These are phyloP conservation scores for Archips crataeganus DNA, from an alignment of 2,888 invertebrate species.

Conservation along the genomic window DNA sequence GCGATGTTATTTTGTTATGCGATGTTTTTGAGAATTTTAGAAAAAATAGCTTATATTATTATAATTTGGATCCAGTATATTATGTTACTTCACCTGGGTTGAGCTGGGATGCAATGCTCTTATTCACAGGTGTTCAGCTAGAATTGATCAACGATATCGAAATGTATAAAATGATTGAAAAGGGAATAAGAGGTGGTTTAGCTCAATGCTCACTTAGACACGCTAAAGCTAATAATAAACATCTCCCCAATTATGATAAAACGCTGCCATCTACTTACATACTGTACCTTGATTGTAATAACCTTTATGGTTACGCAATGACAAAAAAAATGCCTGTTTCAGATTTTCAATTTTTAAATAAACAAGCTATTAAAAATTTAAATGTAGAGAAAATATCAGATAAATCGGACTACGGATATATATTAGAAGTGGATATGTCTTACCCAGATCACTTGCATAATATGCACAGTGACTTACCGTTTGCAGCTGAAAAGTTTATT, in stretches of 20 bases:
- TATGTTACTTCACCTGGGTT: conserved; percentile 47
- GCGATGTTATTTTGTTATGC: conserved; percentile 47
- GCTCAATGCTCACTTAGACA: conserved; percentile 1
- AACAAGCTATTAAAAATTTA: background rate
- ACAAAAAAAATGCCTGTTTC: conserved; percentile 1
- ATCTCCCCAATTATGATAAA: background rate
- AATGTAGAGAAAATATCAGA: conserved; percentile 27
- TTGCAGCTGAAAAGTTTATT: conserved; percentile 45
- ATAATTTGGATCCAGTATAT: conserved; percentile 49
- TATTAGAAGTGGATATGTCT: conserved; percentile 54
- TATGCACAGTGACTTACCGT: conserved; percentile 50
- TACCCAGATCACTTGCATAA: conserved; percentile 52
- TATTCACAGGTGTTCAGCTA: background rate
- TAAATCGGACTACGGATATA: conserved; percentile 44
- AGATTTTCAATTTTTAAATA: conserved; percentile 12
- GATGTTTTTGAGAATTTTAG: conserved; percentile 54
- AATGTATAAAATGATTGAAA: background rate
- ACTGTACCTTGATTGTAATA: background rate
- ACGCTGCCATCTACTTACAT: background rate
- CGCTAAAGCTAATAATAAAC: conserved; percentile 2
- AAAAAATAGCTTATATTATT: conserved; percentile 44
- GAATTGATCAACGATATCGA: background rate
- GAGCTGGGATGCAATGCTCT: conserved; percentile 48
- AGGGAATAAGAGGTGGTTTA: background rate
- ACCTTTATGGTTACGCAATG: conserved; percentile 1